These are phyloP conservation scores for Stictonetta naevosa DNA, from an alignment of 2,113 vertebrate genomes.

Conservation along the genomic window DNA sequence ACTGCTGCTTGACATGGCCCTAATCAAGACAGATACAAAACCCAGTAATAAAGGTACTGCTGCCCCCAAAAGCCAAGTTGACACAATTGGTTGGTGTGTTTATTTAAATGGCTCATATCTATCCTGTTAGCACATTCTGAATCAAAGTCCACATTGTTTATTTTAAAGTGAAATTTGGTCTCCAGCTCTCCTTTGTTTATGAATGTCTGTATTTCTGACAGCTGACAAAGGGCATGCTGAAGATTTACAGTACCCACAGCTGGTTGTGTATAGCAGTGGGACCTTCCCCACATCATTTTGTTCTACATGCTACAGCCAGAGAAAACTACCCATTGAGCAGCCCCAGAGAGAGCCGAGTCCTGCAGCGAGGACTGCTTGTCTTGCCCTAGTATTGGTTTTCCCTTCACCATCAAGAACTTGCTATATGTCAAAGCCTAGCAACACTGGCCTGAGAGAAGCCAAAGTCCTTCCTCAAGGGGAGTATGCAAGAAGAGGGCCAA, in stretches of 20 bases:
- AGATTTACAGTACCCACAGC: constrained; percentile 35
- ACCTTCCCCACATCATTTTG: constrained; percentile 9
- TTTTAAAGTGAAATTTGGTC: constrained; percentile 53
- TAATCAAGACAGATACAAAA: constrained; percentile 49
- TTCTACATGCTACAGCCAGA: constrained; percentile 13
- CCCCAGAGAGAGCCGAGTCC: constrained; percentile 13
- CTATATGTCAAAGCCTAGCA: background rate
- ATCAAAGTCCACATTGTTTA: constrained; percentile 42
- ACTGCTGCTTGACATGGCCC: background rate
- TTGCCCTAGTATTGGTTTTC: constrained; percentile 38
- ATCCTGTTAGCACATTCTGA: constrained; percentile 44
- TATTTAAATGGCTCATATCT: constrained; percentile 53
- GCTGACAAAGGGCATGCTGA: constrained; percentile 58
- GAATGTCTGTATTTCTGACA: constrained; percentile 60
- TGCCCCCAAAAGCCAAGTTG: constrained; percentile 19
- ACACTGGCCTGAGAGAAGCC: background rate
- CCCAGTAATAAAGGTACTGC: constrained; percentile 8
- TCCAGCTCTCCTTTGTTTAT: constrained; percentile 48
- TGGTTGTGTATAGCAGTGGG: background rate
- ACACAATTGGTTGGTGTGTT: constrained; percentile 2
- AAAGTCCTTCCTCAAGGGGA: background rate
- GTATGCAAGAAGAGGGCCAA: background rate
- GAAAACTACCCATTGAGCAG: constrained; percentile 36
- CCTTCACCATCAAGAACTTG: constrained; percentile 5
- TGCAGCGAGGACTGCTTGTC: background rate